Evolutionary conservation across 2,113 vertebrate species (phyloP), one percentile per base, ranked within the genome.

Genomic region (Heterotis niloticus): DNA sequence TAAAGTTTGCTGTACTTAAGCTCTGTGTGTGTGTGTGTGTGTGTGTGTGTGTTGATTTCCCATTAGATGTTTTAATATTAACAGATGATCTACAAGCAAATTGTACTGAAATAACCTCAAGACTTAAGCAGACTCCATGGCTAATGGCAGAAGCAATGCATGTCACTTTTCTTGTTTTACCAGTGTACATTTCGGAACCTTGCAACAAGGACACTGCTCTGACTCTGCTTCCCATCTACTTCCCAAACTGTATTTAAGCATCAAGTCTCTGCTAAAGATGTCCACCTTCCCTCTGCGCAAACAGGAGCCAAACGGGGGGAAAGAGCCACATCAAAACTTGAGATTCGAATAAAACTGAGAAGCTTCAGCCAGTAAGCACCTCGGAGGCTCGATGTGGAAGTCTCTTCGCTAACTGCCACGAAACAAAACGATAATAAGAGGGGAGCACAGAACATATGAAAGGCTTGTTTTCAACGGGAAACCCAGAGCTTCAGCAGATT

Each of bases 371-470:
- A 51, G 13, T 16, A 23, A 17, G 29, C 67, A 17, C 56, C 26
- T 59, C 28, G 5, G 11, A 51, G 28, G 56, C 56, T 44, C 34
- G 54, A 71, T 44, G 44, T 60, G 56, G 28, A 54, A n/a, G 20
- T 24, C 70, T 23, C 34, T 52, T 57, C 66, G 60, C 60, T 78
- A 78, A 60, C 9, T 78, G 24, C 26, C 66, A 24, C 66, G 17
- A 78, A 70, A 44, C 77, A 70, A 71, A 78, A 62, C 28, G 54
- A 62, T 60, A 71, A 62, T 44, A 34, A 78, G 77, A 71, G 28
- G 4, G 62, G 11, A 23, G 20, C 56, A 54, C 23, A 16, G 52
- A 34, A 54, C 77, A 78, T 34, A 71, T 78, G 20, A 78, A 71
- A 26, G 67, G 77, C 54, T 26, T 51, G 77, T n/a, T 62, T 71